Conservation (phyloP, 35 echinoderm and acorn worm genomes). For the Holothuria glaberrima region DNA sequence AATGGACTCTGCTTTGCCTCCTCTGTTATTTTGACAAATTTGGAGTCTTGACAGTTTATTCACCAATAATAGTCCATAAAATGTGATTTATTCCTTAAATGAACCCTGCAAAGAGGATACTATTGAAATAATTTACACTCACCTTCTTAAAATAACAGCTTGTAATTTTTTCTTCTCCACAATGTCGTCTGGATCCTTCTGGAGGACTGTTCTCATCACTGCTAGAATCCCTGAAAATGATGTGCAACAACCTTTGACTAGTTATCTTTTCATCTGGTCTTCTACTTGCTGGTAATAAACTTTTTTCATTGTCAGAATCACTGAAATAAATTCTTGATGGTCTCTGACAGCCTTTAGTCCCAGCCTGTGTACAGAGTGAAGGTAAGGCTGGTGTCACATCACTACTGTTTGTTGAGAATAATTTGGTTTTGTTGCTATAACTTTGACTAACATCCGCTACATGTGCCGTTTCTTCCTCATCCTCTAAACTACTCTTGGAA, state of each 20-base stretch:
- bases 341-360: not conserved
- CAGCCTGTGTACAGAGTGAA: not conserved
- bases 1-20: too few species aligned
- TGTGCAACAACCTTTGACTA: too few species aligned
- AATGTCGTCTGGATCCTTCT: not conserved
- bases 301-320: too few species aligned
- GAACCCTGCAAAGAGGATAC: not conserved
- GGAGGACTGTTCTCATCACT: constrained; percentile 39
- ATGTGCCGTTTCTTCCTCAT: not conserved
- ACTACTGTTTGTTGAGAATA: not conserved
- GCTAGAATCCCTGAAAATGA: not conserved
- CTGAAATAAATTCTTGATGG: too few species aligned
- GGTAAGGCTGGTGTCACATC: not conserved
- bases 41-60: too few species aligned
- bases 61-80: too few species aligned
- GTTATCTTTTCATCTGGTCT: too few species aligned
- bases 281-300: too few species aligned
- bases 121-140: not conserved
- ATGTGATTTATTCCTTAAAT: too few species aligned
- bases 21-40: too few species aligned
- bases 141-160: constrained; percentile 39
- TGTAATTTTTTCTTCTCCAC: not conserved
- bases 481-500: not conserved
- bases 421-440: not conserved
- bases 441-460: not conserved